Percentiles rank a stretch among this genome's conserved stretches.
Evolutionary conservation across 2,797 vertebrate species (phyloP).

Genomic region (Furcifer pardalis): DNA sequence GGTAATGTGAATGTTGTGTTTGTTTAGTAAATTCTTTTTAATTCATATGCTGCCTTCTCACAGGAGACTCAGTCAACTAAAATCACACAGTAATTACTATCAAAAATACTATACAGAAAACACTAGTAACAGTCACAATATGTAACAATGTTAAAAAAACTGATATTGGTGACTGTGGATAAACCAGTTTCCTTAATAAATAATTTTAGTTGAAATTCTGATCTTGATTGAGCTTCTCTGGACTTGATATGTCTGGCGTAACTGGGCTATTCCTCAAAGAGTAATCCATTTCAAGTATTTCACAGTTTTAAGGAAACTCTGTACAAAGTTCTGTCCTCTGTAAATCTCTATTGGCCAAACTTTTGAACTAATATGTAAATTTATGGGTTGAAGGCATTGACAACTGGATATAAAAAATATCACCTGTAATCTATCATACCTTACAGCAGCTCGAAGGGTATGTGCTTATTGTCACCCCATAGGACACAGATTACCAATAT

Average conservation of each 20-base stretch:
- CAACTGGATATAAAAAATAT: neutral
- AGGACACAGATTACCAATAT: neutral
- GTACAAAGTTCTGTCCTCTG: neutral
- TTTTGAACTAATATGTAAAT: neutral
- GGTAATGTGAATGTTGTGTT: too few relatives aligned
- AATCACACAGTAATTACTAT: too few relatives aligned
- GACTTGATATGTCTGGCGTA: neutral
- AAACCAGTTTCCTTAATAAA: neutral
- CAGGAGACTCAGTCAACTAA: too few relatives aligned
- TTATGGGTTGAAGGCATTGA: neutral
- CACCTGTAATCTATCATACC: neutral
- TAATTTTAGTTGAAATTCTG: neutral
- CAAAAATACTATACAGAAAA: too few relatives aligned
- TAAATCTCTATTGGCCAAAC: neutral
- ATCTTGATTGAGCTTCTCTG: neutral
- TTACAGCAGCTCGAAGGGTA: neutral
- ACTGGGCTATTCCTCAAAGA: neutral
- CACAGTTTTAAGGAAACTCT: too few relatives aligned
- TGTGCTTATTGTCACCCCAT: too few relatives aligned
- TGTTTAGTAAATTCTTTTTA: too few relatives aligned
- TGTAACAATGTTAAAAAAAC: too few relatives aligned
- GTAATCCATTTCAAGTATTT: too few relatives aligned
- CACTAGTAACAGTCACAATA: too few relatives aligned
- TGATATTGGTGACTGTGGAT: too few relatives aligned
- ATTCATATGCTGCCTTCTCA: too few relatives aligned